Percentiles rank a stretch among this genome's conserved stretches.
Conservation (phyloP, 2,888 invertebrate species). For the Epistrophe eligans region DNA sequence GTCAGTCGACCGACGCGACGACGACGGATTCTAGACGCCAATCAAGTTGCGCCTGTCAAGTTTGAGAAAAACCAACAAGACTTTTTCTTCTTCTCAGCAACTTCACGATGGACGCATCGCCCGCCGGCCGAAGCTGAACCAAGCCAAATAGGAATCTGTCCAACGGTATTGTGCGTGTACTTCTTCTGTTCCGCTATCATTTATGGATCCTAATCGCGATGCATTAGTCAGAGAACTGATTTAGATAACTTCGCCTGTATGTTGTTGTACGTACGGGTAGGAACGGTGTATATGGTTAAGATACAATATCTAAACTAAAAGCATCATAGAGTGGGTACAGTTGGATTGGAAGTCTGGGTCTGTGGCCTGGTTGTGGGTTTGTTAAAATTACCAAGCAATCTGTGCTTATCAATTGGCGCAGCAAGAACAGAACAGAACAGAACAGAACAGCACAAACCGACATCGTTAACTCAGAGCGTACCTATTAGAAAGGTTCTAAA, state of each 20-base stretch:
- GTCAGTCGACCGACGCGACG: constrained; percentile 28
- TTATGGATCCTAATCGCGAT: constrained; percentile 71
- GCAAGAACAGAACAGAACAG: constrained; percentile 47
- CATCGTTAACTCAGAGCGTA: constrained; percentile 62
- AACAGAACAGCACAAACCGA: constrained; percentile 35
- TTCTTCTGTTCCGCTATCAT: constrained; percentile 72
- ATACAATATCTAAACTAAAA: constrained; percentile 15
- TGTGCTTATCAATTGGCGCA: constrained; percentile 73
- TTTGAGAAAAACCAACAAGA: constrained; percentile 33
- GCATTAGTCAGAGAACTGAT: constrained; percentile 75
- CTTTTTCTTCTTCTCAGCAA: constrained; percentile 6
- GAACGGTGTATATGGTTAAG: not conserved
- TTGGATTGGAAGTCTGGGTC: constrained; percentile 14
- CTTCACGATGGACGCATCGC: not conserved
- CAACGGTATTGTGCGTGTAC: constrained; percentile 75
- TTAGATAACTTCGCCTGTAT: constrained; percentile 60
- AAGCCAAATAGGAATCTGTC: constrained; percentile 60
- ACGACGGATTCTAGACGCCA: constrained; percentile 23
- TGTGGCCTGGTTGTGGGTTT: constrained; percentile 27
- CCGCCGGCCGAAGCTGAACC: not conserved
- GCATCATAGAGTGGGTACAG: constrained; percentile 34
- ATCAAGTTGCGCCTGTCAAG: constrained; percentile 69
- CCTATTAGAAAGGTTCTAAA: constrained; percentile 67
- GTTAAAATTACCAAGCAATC: constrained; percentile 64
- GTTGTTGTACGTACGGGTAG: not conserved